Base-by-base conservation (phyloP, 2,797 vertebrate species). In the Scleropages formosus region DNA sequence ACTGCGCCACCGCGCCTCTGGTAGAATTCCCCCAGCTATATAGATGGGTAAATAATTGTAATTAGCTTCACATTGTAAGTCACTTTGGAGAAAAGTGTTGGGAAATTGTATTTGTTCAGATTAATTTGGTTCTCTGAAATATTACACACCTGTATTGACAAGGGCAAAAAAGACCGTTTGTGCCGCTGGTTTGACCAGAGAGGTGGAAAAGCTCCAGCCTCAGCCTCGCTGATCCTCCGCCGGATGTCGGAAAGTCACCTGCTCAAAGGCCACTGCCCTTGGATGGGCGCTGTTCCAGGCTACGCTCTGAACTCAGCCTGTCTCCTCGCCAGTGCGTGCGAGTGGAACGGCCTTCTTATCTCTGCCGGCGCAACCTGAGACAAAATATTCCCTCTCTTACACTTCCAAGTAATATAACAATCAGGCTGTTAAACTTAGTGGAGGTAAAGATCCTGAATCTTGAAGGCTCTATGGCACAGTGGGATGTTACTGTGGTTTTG, bases 291-390 rank as follows among this genome's bases (percentile, higher is more conserved):
- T 47, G 13, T 15, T 15, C 47, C 44, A n/a, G 44, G 20, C 8
- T 49, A 18, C 13, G 7, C 8, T 15, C 24, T 44, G 8, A 8
- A 22, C 67, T 0, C 6, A 31, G 31, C 31, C 31, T 39, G 31
- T 39, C 31, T 39, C 31, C 46, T 27, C 22, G 4, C 26, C 26
- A n/a, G 47, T 9, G 46, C 16, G 51, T 47, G 56, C 3, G 44
- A 61, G 60, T 46, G 44, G 64, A 58, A 66, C 15, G 39, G 49
- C 26, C 24, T 44, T 58, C 47, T 51, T 77, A 75, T 72, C 77
- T 76, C 56, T 24, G 16, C 64, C 27, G 10, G 44, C 76, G 73
- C 70, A 59, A 44, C 53, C 51, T 22, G 63, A 72, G 68, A 27
- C 12, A 63, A 73, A 73, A 67, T 51, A n/a, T 24, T 26, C 60